A percentile compares a stretch with the other conserved stretches of the same genome.
Evolutionary conservation across 2,113 vertebrate genomes (phyloP).

Genomic region (Micromys minutus): DNA sequence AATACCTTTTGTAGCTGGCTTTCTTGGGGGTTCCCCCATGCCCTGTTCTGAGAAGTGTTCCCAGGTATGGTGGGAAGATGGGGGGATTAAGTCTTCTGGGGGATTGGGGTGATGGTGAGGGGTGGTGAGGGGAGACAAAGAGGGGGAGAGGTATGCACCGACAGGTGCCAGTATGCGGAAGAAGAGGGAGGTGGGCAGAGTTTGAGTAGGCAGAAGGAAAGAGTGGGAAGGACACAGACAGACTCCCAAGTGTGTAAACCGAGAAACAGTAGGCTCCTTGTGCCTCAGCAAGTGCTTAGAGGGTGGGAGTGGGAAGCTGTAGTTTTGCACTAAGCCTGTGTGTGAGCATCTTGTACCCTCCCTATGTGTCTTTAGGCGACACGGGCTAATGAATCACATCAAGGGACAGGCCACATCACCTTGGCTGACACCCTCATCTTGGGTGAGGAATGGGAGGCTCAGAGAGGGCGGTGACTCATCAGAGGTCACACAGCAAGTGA

Average conservation of each 20-base stretch:
- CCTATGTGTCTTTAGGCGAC: not conserved
- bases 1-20: slow-evolving; percentile 10
- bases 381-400: not conserved
- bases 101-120: too few relatives aligned
- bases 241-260: not conserved
- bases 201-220: not conserved
- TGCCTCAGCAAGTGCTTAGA: too few relatives aligned
- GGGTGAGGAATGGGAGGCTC: not conserved
- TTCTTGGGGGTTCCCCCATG: not conserved
- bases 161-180: not conserved
- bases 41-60: not conserved
- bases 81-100: not conserved
- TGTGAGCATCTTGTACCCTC: not conserved
- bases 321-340: not conserved
- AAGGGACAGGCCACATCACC: not conserved
- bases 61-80: not conserved
- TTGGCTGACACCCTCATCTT: not conserved
- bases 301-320: not conserved
- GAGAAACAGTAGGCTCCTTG: not conserved
- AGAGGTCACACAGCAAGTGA: not conserved
- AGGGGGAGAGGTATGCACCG: not conserved
- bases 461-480: slow-evolving; percentile 36
- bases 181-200: not conserved
- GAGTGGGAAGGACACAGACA: not conserved
- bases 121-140: not conserved